phyloP scores from a whole-genome alignment of 2,797 vertebrate species.

The Buceros bicornis region DNA sequence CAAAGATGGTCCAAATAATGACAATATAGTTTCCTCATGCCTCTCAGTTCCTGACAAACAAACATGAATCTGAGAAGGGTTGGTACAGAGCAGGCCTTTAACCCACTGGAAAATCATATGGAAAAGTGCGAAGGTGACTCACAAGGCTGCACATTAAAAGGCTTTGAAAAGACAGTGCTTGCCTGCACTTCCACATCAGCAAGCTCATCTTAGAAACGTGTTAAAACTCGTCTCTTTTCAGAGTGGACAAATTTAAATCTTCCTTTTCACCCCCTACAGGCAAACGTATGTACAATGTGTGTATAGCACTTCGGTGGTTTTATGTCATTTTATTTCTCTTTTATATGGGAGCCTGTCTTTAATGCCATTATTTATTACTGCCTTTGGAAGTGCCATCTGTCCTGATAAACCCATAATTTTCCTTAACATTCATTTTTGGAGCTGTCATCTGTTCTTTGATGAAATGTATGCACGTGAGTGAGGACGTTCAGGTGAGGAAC shows the following conservation, averaged over 20 bases:
- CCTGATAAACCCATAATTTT: conserved; percentile 61
- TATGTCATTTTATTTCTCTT: conserved; percentile 58
- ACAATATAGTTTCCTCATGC: neutral
- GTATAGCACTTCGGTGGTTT: conserved; percentile 43
- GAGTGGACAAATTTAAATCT: conserved; percentile 12
- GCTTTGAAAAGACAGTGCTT: neutral
- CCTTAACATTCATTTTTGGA: conserved; percentile 37
- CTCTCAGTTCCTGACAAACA: neutral
- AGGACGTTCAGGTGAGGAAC: conserved; percentile 36
- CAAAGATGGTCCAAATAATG: neutral
- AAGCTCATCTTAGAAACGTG: neutral
- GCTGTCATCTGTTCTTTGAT: conserved; percentile 36
- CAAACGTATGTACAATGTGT: conserved; percentile 16
- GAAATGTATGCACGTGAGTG: conserved; percentile 9
- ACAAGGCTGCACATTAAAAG: neutral
- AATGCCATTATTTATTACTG: conserved; percentile 53
- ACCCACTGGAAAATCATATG: neutral
- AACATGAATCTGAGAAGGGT: neutral
- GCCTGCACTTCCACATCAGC: conserved; percentile 5
- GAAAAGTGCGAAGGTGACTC: conserved; percentile 9
- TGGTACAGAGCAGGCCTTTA: neutral
- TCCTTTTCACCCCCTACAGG: conserved; percentile 15
- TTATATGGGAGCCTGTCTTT: conserved; percentile 48
- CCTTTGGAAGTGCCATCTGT: conserved; percentile 41
- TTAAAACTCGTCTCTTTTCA: neutral